Conservation (phyloP, 2,888 invertebrate genomes). For the Druceiella hillmani region DNA sequence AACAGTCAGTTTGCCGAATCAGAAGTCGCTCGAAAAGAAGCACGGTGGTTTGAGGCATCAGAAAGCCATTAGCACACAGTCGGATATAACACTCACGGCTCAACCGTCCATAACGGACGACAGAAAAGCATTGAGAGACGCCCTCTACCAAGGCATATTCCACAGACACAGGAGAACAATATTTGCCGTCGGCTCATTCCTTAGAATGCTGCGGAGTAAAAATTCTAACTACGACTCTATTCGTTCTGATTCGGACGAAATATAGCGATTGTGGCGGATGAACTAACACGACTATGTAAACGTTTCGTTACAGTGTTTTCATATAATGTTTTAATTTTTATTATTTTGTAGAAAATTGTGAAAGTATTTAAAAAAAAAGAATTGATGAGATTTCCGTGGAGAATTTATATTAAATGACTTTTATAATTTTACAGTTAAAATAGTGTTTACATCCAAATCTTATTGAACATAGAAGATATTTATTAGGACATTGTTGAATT, state of each 20-base stretch:
- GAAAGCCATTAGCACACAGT: conserved; percentile 55
- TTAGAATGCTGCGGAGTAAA: conserved; percentile 67
- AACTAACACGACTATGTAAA: too few relatives aligned
- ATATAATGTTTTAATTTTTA: too few relatives aligned
- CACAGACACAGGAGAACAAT: conserved; percentile 71
- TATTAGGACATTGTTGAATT: too few relatives aligned
- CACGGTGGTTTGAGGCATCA: conserved; percentile 53
- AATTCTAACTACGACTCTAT: conserved; percentile 74
- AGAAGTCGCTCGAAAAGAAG: conserved; percentile 49
- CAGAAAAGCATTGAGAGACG: conserved; percentile 65
- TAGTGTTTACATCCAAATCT: too few relatives aligned
- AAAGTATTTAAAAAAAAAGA: too few relatives aligned
- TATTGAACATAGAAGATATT: too few relatives aligned
- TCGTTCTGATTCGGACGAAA: conserved; percentile 54
- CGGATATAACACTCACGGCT: conserved; percentile 50
- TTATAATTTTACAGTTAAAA: too few relatives aligned
- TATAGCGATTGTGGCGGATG: conserved; percentile 37
- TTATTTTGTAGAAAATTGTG: too few relatives aligned
- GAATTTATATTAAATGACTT: too few relatives aligned
- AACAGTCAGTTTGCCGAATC: conserved; percentile 49
- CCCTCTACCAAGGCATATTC: conserved; percentile 72
- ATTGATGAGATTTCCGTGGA: too few relatives aligned
- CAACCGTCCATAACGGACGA: conserved; percentile 51
- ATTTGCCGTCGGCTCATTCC: conserved; percentile 69
- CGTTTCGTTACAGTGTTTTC: background rate